Evolutionary conservation across 2,888 invertebrate genomes (phyloP), one percentile per base, ranked within the genome.

Genomic region (Pyrochroa serraticornis): DNA sequence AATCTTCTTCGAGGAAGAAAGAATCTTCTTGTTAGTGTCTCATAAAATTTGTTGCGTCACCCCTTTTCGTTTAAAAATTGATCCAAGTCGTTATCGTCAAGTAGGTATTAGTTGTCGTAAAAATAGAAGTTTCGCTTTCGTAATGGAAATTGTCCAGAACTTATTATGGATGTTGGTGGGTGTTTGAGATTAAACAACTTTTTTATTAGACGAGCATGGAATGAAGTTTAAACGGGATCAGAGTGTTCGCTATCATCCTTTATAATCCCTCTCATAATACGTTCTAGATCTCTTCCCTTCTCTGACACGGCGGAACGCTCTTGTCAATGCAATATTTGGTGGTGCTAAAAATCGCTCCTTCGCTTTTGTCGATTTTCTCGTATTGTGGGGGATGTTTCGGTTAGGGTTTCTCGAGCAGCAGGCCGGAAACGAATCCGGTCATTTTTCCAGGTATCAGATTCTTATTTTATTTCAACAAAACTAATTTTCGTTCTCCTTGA

Each of bases 211-310:
- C 42, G 42, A 41, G 42, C 41, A 49, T 34, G 49, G 31, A 49
- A 49, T 41, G 49, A 41, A 49, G 49, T 49, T 49, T 49, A 49
- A 49, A 49, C 38, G 42, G 49, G 49, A 49, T 49, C 49, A 34
- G 22, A 41, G 42, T 33, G 35, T 34, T 42, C 49, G 42, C 41
- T 41, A 49, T 39, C 39, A 41, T 41, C 49, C 42, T 41, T 49
- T 49, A 49, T 49, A 49, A 42, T 41, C 49, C 37, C 10, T 10
- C 12, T 50, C 36, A 50, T 50, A 50, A 50, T 50, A 50, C 42
- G 49, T 35, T 42, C 10, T 13, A 13, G 42, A 42, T 49, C 42
- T 41, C n/a, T n/a, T n/a, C n/a, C n/a, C n/a, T 13, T 42, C 14
- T 33, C 32, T 33, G 41, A 49, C 48, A 48, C 32, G 31, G 9